Evolutionary conservation across 2,113 vertebrate species (phyloP).

Genomic region (Pao palembangensis): DNA sequence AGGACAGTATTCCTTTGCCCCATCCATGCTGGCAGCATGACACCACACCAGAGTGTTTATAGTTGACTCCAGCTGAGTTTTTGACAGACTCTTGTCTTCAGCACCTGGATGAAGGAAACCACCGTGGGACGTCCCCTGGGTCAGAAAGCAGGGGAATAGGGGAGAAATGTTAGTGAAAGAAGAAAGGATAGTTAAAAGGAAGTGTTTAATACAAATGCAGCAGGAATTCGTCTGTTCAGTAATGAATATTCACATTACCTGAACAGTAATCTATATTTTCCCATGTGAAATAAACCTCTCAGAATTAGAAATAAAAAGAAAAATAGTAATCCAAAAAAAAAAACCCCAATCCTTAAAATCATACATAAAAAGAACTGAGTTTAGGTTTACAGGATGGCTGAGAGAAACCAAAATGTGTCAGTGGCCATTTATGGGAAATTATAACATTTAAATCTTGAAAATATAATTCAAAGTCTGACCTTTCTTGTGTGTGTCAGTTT

Average conservation of each 20-base stretch:
- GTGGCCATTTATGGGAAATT: too few species aligned
- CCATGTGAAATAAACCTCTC: too few species aligned
- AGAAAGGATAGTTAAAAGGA: background rate
- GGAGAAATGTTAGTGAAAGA: conserved; percentile 16
- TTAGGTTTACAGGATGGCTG: too few species aligned
- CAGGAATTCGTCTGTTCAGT: too few species aligned
- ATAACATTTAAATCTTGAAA: too few species aligned
- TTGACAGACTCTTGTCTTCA: conserved; percentile 62
- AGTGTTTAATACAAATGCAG: background rate
- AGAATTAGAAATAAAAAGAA: too few species aligned
- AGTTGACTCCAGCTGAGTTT: conserved; percentile 53
- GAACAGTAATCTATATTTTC: too few species aligned
- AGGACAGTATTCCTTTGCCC: conserved; percentile 30
- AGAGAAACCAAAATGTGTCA: too few species aligned
- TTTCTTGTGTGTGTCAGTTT: conserved; percentile 26
- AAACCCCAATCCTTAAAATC: too few species aligned
- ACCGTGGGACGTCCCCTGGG: conserved; percentile 52
- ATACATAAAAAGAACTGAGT: too few species aligned
- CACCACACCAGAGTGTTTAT: conserved; percentile 28
- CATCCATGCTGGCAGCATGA: conserved; percentile 34
- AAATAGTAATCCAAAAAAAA: too few species aligned
- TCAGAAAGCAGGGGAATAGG: conserved; percentile 36
- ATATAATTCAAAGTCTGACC: conserved; percentile 28
- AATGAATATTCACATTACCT: too few species aligned
- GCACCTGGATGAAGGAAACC: conserved; percentile 52